These are phyloP conservation scores for Ommatoiulus sabulosus DNA, from an alignment of 2,888 invertebrate genomes.

Conservation along the genomic window DNA sequence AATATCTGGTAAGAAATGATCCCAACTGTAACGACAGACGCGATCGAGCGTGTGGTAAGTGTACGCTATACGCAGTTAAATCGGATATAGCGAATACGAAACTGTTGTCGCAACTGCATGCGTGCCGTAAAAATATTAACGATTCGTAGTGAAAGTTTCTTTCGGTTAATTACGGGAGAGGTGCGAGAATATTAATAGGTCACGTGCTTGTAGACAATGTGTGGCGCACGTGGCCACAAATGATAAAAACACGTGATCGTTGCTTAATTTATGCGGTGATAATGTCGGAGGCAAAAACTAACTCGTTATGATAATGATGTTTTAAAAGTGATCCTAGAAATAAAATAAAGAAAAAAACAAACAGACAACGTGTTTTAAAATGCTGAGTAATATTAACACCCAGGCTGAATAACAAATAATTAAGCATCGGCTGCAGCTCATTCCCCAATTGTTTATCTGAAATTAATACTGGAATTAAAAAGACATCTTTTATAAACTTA, in stretches of 20 bases:
- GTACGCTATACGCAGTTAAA: no score
- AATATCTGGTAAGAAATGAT: no score
- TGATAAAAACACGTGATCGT: neutral
- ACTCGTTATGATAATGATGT: conserved; percentile 12
- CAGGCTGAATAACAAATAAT: no score
- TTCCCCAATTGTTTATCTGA: neutral
- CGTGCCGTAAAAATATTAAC: neutral
- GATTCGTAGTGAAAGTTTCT: conserved; percentile 15
- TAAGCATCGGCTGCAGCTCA: neutral
- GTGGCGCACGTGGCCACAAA: neutral
- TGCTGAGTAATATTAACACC: neutral
- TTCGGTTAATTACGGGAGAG: neutral
- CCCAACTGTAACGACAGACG: no score
- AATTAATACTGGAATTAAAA: neutral
- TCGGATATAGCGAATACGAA: no score
- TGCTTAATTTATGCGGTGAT: conserved; percentile 1
- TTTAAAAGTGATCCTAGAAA: neutral
- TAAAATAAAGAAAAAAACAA: neutral
- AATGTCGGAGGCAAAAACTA: neutral
- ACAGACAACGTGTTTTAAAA: neutral
- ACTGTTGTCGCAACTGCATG: no score
- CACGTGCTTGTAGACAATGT: neutral
- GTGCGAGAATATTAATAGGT: neutral
- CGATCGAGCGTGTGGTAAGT: no score
- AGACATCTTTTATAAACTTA: no score